Percentiles rank a stretch among this genome's conserved stretches.
Conservation (phyloP, 2,113 vertebrate genomes). For the Odontesthes bonariensis region DNA sequence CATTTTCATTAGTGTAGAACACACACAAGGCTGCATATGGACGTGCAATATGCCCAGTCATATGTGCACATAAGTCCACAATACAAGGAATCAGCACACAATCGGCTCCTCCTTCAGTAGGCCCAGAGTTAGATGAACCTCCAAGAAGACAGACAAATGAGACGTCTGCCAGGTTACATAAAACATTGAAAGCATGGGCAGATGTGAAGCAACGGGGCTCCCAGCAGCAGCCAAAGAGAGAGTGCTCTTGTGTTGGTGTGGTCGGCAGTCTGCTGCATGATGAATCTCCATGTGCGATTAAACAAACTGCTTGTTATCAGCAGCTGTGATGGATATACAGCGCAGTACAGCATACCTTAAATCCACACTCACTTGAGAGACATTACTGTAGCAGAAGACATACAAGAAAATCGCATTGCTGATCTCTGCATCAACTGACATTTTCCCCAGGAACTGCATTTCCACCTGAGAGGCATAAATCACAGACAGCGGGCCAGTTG, state of each 20-base stretch:
- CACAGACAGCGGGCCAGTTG: slow-evolving; percentile 24
- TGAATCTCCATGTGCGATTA: slow-evolving; percentile 48
- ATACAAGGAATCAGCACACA: not conserved
- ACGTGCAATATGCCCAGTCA: slow-evolving; percentile 6
- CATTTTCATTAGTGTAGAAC: slow-evolving; percentile 42
- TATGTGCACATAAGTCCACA: slow-evolving; percentile 1
- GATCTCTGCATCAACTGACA: slow-evolving; percentile 54
- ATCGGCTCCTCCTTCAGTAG: not conserved
- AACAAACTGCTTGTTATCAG: slow-evolving; percentile 58
- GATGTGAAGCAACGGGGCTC: slow-evolving; percentile 30
- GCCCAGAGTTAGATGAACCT: slow-evolving; percentile 8
- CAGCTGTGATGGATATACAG: slow-evolving; percentile 42
- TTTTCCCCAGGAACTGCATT: slow-evolving; percentile 37
- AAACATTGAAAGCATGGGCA: slow-evolving; percentile 11
- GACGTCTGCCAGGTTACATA: slow-evolving; percentile 5
- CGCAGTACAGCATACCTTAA: slow-evolving; percentile 8
- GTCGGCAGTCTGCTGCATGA: slow-evolving; percentile 38
- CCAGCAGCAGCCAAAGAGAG: slow-evolving; percentile 20
- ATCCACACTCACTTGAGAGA: slow-evolving; percentile 42
- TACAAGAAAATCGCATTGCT: slow-evolving; percentile 32
- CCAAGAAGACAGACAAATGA: slow-evolving; percentile 22
- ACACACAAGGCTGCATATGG: slow-evolving; percentile 26
- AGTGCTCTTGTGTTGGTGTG: slow-evolving; percentile 9
- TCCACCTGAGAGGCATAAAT: slow-evolving; percentile 61
- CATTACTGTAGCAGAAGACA: slow-evolving; percentile 19